Percentiles rank a stretch among this genome's conserved stretches.
Evolutionary conservation across 2,113 vertebrate genomes (phyloP).

Genomic region (Heterochromis multidens): DNA sequence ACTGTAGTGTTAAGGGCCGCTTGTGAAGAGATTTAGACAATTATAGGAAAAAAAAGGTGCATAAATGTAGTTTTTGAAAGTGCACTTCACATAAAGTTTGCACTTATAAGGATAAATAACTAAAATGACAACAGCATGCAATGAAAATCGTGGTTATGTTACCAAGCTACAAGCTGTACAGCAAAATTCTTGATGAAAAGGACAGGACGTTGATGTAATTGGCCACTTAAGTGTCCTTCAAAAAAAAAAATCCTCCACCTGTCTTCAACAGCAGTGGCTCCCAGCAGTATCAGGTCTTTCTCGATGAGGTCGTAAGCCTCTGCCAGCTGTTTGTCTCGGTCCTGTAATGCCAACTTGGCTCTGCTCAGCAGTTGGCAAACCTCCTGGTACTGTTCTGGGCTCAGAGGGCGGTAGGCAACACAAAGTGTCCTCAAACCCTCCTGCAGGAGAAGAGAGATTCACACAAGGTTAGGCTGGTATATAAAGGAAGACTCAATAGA

Average conservation of each 20-base stretch:
- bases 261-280: conserved; percentile 97
- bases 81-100: background rate
- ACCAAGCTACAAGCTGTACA: background rate
- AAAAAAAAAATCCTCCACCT: conserved; percentile 69
- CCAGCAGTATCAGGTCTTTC: conserved; percentile 87
- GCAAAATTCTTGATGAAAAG: background rate
- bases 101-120: background rate
- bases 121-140: background rate
- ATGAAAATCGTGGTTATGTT: background rate
- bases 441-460: conserved; percentile 59
- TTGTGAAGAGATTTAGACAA: background rate
- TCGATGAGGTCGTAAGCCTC: conserved; percentile 92
- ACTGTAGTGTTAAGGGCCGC: background rate
- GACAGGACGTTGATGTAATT: background rate
- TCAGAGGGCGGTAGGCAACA: conserved; percentile 88
- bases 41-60: background rate
- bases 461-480: background rate
- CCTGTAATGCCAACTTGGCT: conserved; percentile 89
- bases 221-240: background rate
- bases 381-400: conserved; percentile 76
- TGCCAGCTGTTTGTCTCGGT: conserved; percentile 86
- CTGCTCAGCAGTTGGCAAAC: conserved; percentile 75
- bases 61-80: background rate
- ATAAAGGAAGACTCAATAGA: background rate
- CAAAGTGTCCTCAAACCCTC: conserved; percentile 93